Base-by-base conservation (phyloP, 2,113 vertebrate species). In the Lanius ludovicianus region DNA sequence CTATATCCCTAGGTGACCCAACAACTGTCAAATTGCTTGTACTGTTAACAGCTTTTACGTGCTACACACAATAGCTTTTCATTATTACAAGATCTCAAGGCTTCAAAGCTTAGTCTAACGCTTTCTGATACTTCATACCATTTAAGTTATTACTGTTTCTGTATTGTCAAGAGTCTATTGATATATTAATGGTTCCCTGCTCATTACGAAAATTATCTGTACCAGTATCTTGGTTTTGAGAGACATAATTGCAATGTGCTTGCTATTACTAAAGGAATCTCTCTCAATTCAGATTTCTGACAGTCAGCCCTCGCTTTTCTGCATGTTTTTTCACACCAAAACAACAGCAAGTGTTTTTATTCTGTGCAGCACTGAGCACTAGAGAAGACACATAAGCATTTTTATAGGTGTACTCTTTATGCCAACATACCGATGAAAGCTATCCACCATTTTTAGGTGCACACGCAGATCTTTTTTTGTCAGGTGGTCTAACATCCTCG, bases 391-490 rank as follows among this genome's bases (percentile, higher is more conserved):
- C 39, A 25, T 5, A 47, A 42, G 31, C 5, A 6, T 87, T 57
- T 82, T 28, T 67, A 56, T 11, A 41, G 15, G 41, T 47, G 39
- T 14, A 82, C 70, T 65, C 6, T 88, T 95, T 70, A 49, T 23
- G 41, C 31, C 81, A 91, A 96, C 97, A 13, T 98, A 99, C 99
- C 99, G 98, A 98, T 99, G 99, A 95, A 99, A 99, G 97, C 99
- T 99, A 98, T 99, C 99, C 97, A 99, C 99, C 99, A 99, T 99
- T 98, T 99, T 99, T 82, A 99, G 99, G 95, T 99, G 99, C 92
- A 99, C 99, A 64, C 99, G 98, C 85, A 99, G 99, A 96, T 99
- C 99, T 97, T 99, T 99, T 98, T 99, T 99, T 90, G 99, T 99
- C 89, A 99, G 98, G 87, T 99, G 99, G 96, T 99, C 99, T 94